Evolutionary conservation across 2,797 vertebrate species (phyloP), one percentile per base, ranked within the genome.

Genomic region (Ambastaia sidthimunki): DNA sequence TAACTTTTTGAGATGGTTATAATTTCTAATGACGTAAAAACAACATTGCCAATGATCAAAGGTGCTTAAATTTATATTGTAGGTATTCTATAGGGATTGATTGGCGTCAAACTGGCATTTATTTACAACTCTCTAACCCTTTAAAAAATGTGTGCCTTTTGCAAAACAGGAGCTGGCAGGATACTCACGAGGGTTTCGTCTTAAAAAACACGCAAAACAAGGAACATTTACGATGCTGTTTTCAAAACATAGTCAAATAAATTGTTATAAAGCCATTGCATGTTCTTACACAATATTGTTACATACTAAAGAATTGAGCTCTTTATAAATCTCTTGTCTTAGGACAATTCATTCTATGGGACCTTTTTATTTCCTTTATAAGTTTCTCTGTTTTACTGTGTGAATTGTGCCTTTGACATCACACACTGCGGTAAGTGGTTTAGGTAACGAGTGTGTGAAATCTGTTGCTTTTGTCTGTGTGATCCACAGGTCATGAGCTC

Each of bases 401-500:
- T 55, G 9, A 41, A 37, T 66, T 66, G 6, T 37, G 2, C 41
- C 41, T 23, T 1, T 25, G 18, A 41, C 16, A 7, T 44, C 6
- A 59, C 52, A 31, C 15, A 41, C 57, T 57, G 41, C 6, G 37
- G 55, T 62, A 55, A 44, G 66, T 75, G 65, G 71, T 67, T 82
- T 12, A 19, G 62, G 44, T 34, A 28, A 1, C 2, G 44, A 66
- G 21, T 75, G 34, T 41, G 19, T 44, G 50, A 68, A n/a, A 19
- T 70, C 19, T 52, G 16, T 60, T 52, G 15, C 18, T 60, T 78
- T 55, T 78, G 50, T 41, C 15, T 74, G 37, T 21, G 31, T 81
- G 50, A 77, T 70, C 71, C 71, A 69, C 83, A 99, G 97, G 97
- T 98, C 87, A 96, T 98, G 94, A 98, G 96, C 91, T 99, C 96